Evolutionary conservation across 1,140 invertebrate species (phyloP).

Genomic region (Drosophila athabasca): DNA sequence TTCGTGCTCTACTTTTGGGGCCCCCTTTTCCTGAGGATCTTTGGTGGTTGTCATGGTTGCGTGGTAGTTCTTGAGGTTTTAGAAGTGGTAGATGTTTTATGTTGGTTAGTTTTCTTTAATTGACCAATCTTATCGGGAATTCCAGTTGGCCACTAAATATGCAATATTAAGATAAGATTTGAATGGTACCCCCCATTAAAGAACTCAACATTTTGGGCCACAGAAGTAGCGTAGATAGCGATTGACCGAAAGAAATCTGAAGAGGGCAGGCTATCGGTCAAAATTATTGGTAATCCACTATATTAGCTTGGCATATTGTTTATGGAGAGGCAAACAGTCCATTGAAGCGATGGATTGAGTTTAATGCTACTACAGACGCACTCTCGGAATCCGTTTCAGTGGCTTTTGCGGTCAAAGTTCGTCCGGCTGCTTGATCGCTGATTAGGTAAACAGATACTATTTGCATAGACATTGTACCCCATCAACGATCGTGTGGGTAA

Average conservation of each 20-base stretch:
- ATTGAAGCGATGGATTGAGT: no score
- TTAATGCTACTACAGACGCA: neutral
- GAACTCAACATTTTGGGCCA: slow-evolving; percentile 13
- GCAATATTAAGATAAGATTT: slow-evolving; percentile 39
- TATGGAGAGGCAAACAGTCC: no score
- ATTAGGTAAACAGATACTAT: slow-evolving; percentile 52
- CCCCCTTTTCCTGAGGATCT: slow-evolving; percentile 57
- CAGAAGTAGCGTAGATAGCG: slow-evolving; percentile 31
- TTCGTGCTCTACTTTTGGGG: slow-evolving; percentile 28
- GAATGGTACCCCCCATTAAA: neutral
- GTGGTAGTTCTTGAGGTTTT: slow-evolving; percentile 2
- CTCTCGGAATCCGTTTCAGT: slow-evolving; percentile 6
- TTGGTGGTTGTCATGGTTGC: slow-evolving; percentile 64
- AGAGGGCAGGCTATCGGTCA: no score
- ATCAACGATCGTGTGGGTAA: slow-evolving; percentile 22
- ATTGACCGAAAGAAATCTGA: neutral
- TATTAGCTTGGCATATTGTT: no score
- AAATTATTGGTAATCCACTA: no score
- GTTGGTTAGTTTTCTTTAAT: slow-evolving; percentile 25
- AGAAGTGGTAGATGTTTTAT: slow-evolving; percentile 5
- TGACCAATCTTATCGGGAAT: slow-evolving; percentile 36
- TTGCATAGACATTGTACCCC: slow-evolving; percentile 36
- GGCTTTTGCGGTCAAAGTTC: slow-evolving; percentile 55
- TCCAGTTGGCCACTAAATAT: slow-evolving; percentile 18
- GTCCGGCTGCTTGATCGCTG: slow-evolving; percentile 15